phyloP scores from a whole-genome alignment of 2,888 invertebrate species.

The Achlya flavicornis region DNA sequence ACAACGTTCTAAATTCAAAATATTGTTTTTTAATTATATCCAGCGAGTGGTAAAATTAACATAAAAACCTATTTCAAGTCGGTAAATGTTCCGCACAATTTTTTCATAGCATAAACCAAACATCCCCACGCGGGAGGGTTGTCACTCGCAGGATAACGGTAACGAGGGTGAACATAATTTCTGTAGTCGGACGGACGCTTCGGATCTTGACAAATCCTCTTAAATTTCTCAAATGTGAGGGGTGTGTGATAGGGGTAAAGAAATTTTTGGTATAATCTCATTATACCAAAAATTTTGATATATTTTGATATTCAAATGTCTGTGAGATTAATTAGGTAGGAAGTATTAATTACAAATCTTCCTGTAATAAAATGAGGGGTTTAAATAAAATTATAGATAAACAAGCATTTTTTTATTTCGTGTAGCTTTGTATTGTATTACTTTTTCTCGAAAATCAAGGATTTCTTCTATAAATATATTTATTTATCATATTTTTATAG shows the following conservation, averaged over 20 bases:
- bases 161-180: conserved; percentile 68
- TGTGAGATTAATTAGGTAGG: conserved; percentile 13
- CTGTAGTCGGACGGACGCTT: conserved; percentile 56
- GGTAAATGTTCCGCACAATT: conserved; percentile 25
- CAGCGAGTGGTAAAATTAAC: background rate
- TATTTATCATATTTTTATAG: too few species aligned
- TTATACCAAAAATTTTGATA: conserved; percentile 47
- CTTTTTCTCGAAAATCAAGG: too few species aligned
- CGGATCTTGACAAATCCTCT: conserved; percentile 68
- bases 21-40: background rate
- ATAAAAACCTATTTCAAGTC: conserved; percentile 26
- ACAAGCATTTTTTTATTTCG: too few species aligned
- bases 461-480: too few species aligned
- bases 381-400: too few species aligned
- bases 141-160: conserved; percentile 57
- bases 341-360: too few species aligned
- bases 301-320: conserved; percentile 28
- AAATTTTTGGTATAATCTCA: conserved; percentile 58
- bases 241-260: conserved; percentile 44
- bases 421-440: too few species aligned
- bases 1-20: background rate
- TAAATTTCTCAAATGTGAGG: conserved; percentile 63
- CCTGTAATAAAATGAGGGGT: too few species aligned
- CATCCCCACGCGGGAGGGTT: conserved; percentile 32
- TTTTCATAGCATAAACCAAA: conserved; percentile 39